Evolutionary conservation across 2,888 invertebrate genomes (phyloP), one percentile per base, ranked within the genome.

Genomic region (Cosmia pyralina): DNA sequence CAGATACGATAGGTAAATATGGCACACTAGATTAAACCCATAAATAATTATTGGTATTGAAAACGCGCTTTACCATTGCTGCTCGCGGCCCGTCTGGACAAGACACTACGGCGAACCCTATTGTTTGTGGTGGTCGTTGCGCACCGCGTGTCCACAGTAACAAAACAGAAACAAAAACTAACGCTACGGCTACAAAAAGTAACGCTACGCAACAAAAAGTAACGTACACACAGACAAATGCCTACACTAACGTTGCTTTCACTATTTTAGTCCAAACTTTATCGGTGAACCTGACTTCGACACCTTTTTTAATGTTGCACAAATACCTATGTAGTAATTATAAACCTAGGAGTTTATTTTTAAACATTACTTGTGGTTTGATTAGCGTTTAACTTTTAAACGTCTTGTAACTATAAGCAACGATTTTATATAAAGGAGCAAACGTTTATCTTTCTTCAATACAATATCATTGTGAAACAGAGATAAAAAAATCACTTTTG

Each of bases 111-210:
- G 59, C 65, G 65, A 69, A 74, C 59, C 67, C 62, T 63, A 76
- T 81, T 79, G 82, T 76, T 73, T 50, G 74, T 69, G 68, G 67
- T 52, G 70, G 69, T 65, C 59, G 72, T 53, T 52, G 75, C 63
- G 19, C 70, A 10, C 55, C 60, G 71, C 53, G 19, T 68, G 72
- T 63, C 59, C 67, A 19, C 50, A 11, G 46, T 52, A 78, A 81
- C 71, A 68, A 57, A 62, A 77, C 63, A 60, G 15, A 22, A 65
- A 71, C 70, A 67, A 63, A 72, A 69, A 19, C 48, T 53, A 53
- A 17, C 60, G 22, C 46, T n/a, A 13, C 63, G 46, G 34, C 17
- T 38, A 67, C 50, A 62, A 79, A 73, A 74, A 46, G 13, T 34
- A 67, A 57, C 75, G 50, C 65, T 19, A 38, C 28, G 41, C 22